Evolutionary conservation across 2,797 vertebrate genomes (phyloP), one percentile per base, ranked within the genome.

Genomic region (Pampus argenteus): DNA sequence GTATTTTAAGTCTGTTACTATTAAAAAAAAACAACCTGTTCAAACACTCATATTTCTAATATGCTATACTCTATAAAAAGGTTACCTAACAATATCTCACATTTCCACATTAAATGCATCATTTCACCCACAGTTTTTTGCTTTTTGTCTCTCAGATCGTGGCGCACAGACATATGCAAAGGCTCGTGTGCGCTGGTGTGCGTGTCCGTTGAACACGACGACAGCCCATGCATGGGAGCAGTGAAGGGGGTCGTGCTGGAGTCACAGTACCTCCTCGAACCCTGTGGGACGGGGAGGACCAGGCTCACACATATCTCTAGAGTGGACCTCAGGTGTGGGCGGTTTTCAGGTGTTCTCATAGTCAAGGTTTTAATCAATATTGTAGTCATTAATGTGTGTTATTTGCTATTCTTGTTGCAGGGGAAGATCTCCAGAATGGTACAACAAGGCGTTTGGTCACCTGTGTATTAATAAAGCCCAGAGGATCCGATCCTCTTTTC

Each of bases 371-470:
- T 5, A 26, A 25, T 15, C 8, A 3, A 5, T 11, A 47, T 2
- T 23, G 11, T 14, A 18, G 0, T 56, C 1, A 6, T 6, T 63
- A 55, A 73, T 8, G 8, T 55, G 9, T 0, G 0, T 38, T 26
- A 4, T 83, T 36, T 63, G 7, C 22, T 49, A 0, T 51, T 70
- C 10, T 55, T 54, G 42, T 69, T 84, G 51, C 92, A 98, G 97
- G 92, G 97, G 97, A 61, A 95, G 94, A 90, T 96, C 96, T 86
- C 95, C 95, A 76, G 97, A 98, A 86, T 98, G 97, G 97, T 98
- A 98, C 94, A 97, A 95, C 88, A 98, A 97, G 90, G 94, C 93
- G 40, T 98, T 97, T 67, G 97, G 97, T 82, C 94, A 97, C 77
- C 88, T 97, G 75, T 97, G 96, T 81, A 94, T 96, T 0, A 94